Evolutionary conservation across 2,113 vertebrate species (phyloP).

Genomic region (Agapornis roseicollis): DNA sequence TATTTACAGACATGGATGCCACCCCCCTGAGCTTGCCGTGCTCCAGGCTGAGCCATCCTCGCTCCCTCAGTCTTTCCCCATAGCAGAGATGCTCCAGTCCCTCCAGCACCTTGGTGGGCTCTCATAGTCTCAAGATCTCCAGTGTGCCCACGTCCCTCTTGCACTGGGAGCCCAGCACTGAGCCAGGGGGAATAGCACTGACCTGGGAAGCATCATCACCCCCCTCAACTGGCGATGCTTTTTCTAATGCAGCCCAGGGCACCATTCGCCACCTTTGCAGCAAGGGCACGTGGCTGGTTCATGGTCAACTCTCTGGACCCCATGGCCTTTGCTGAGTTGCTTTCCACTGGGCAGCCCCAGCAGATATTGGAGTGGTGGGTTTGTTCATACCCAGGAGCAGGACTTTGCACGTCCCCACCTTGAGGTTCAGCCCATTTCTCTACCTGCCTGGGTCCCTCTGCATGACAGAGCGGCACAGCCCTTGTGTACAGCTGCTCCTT

Average conservation of each 20-base stretch:
- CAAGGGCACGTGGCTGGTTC: neutral
- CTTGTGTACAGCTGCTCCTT: neutral
- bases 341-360: neutral
- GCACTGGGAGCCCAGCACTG: neutral
- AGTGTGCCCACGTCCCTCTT: neutral
- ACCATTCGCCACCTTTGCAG: neutral
- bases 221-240: too few relatives aligned
- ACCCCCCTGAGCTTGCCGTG: neutral
- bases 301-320: neutral
- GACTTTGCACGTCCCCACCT: neutral
- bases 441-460: neutral
- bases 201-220: neutral
- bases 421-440: neutral
- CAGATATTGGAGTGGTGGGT: neutral
- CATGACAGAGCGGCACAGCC: neutral
- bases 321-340: neutral
- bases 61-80: neutral
- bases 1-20: neutral
- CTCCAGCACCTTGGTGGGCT: neutral
- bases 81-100: neutral
- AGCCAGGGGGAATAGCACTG: too few relatives aligned
- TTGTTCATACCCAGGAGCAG: neutral
- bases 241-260: neutral
- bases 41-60: neutral
- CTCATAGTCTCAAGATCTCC: neutral